Evolutionary conservation across 2,797 vertebrate species (phyloP), one percentile per base, ranked within the genome.

Genomic region (Phataginus tricuspis): DNA sequence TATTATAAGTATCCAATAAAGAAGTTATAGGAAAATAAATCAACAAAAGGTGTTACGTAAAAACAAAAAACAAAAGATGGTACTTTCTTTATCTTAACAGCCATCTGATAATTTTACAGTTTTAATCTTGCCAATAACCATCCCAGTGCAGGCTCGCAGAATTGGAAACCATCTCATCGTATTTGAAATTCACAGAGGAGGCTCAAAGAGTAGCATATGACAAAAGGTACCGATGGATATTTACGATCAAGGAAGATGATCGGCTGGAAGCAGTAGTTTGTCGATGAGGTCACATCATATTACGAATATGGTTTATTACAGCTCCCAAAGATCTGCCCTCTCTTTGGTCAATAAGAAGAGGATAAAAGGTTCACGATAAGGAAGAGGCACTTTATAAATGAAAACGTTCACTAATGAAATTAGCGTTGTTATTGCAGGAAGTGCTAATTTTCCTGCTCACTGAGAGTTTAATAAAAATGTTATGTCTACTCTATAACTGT

Each of bases 351-450:
- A 59, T 95, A 96, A 80, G 92, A 63, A 77, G 93, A 85, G 91
- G 95, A 96, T 78, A 77, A 92, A 97, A 98, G 95, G 59, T 68
- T 90, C 96, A 92, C 63, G 92, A 92, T 85, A 95, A 96, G 92
- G n/a, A 96, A 97, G 86, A 61, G 75, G 53, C 86, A 77, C 71
- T 95, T 97, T 97, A 97, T 97, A 97, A 98, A 95, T 95, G 95
- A 92, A 95, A 98, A 98, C 31, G 75, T 92, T 98, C 96, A 37
- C 95, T 98, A 98, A 98, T 97, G 97, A 98, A 97, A 98, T 98
- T 97, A 96, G 84, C 98, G 91, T 91, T 92, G 75, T 96, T 97
- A 96, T 91, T 97, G 96, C 95, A 98, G 96, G 97, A 98, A 98
- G 94, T 84, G 91, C 95, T 98, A 96, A 98, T 98, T 98, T 98